phyloP scores from a whole-genome alignment of 2,113 vertebrate species.

The Rhea pennata region DNA sequence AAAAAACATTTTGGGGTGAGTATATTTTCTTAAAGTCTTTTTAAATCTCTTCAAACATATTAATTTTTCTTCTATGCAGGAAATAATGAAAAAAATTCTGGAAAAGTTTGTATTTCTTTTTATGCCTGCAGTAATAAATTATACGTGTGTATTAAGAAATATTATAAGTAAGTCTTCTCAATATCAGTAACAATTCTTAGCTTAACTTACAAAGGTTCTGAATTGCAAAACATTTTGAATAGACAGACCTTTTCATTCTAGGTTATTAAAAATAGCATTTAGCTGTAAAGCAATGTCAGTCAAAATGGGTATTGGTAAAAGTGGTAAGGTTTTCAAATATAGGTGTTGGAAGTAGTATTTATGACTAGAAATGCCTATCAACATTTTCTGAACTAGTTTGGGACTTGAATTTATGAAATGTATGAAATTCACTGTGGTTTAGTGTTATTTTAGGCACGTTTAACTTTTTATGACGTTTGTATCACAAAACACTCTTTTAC shows the following conservation, averaged over 20 bases:
- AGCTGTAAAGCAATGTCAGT: neutral
- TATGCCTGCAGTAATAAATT: neutral
- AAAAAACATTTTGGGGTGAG: neutral
- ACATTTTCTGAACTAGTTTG: neutral
- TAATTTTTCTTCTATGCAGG: neutral
- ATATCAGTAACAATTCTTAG: neutral
- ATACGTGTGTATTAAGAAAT: neutral
- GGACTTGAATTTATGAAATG: neutral
- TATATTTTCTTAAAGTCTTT: too few species aligned
- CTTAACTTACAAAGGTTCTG: neutral
- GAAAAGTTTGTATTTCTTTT: neutral
- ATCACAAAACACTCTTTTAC: neutral
- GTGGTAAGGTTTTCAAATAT: neutral
- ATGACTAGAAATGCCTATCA: neutral
- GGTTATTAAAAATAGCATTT: neutral
- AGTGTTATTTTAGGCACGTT: neutral
- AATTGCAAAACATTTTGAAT: neutral
- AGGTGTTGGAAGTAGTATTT: neutral
- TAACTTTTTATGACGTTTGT: neutral
- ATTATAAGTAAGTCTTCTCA: neutral
- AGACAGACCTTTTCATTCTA: neutral
- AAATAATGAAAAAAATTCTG: neutral
- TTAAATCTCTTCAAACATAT: neutral
- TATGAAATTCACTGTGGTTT: neutral
- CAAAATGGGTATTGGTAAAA: neutral